Conservation (phyloP, 2,113 vertebrate genomes). For the Cebidichthys violaceus region DNA sequence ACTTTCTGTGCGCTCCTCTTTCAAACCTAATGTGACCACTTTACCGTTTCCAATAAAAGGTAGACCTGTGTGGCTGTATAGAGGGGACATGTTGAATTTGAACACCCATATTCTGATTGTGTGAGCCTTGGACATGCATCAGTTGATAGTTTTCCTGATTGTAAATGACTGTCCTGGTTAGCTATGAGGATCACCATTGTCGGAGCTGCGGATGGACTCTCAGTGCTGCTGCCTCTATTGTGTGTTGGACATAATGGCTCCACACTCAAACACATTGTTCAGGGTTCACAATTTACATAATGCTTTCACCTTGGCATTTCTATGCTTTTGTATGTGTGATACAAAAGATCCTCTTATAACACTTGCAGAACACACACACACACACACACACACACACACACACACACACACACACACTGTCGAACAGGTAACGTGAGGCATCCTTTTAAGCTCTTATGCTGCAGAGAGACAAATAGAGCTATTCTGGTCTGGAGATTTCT, state of each 20-base stretch:
- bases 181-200: conserved; percentile 35
- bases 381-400: conserved; percentile 6
- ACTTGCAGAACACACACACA: background rate
- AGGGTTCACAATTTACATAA: conserved; percentile 61
- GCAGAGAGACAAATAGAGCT: background rate
- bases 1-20: background rate
- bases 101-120: background rate
- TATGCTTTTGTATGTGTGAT: conserved; percentile 29
- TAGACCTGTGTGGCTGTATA: background rate
- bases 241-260: conserved; percentile 50
- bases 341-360: conserved; percentile 41
- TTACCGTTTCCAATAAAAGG: background rate
- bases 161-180: conserved; percentile 40
- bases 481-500: conserved; percentile 12
- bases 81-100: background rate
- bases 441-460: conserved; percentile 9
- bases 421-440: conserved; percentile 22
- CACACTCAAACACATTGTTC: conserved; percentile 55
- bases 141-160: conserved; percentile 29
- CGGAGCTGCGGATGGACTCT: conserved; percentile 28
- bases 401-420: conserved; percentile 1
- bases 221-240: conserved; percentile 45
- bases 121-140: conserved; percentile 4
- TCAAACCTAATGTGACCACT: background rate
- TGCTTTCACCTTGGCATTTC: conserved; percentile 66